Evolutionary conservation across 1,140 invertebrate species (phyloP).

Genomic region (Mesaphorura yosii): DNA sequence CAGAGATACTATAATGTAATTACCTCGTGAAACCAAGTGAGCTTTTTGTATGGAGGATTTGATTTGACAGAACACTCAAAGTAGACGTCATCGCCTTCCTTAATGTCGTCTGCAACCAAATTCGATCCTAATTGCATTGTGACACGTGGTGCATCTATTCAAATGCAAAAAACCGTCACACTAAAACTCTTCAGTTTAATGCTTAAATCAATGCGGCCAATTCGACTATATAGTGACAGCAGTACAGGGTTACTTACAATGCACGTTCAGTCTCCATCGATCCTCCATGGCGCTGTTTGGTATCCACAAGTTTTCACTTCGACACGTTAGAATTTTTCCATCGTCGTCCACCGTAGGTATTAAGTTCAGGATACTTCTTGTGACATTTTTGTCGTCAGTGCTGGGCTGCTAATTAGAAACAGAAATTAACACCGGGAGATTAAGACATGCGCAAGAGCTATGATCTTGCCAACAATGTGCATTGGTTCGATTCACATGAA

Average conservation of each 20-base stretch:
- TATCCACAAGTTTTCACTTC: slow-evolving; percentile 72
- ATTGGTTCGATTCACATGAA: neutral
- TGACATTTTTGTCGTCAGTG: slow-evolving; percentile 69
- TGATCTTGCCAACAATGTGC: neutral
- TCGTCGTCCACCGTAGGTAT: slow-evolving; percentile 70
- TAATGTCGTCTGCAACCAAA: slow-evolving; percentile 65
- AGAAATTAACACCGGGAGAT: too few relatives aligned
- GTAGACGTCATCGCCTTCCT: slow-evolving; percentile 71
- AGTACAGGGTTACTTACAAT: slow-evolving; percentile 41
- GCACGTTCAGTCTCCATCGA: slow-evolving; percentile 46
- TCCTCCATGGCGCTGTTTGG: slow-evolving; percentile 67
- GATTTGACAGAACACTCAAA: slow-evolving; percentile 56
- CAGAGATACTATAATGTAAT: too few relatives aligned
- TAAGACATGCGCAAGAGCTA: neutral
- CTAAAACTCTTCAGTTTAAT: neutral
- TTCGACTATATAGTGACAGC: neutral
- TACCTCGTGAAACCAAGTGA: slow-evolving; percentile 75
- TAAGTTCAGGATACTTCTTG: slow-evolving; percentile 65
- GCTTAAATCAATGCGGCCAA: neutral
- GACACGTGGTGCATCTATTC: slow-evolving; percentile 45
- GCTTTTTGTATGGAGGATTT: slow-evolving; percentile 65
- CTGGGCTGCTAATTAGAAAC: slow-evolving; percentile 46
- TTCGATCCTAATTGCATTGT: slow-evolving; percentile 62
- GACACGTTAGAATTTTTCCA: slow-evolving; percentile 71
- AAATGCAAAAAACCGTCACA: neutral